phyloP scores from a whole-genome alignment of 1,140 invertebrate species.

The Probaryconus sp. region DNA sequence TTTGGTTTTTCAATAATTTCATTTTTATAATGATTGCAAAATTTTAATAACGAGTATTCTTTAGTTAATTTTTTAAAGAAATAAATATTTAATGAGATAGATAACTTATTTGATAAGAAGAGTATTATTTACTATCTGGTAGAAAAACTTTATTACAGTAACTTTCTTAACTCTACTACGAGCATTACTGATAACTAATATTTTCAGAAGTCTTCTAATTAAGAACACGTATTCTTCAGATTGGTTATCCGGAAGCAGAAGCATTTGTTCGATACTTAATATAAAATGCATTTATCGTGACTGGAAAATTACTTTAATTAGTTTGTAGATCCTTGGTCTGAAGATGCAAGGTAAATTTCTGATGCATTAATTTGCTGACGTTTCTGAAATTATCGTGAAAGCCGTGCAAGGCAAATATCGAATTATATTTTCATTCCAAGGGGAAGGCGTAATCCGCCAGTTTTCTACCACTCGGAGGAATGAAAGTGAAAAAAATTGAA shows the following conservation, averaged over 20 bases:
- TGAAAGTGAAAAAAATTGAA: constrained; percentile 63
- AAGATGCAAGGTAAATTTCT: neutral
- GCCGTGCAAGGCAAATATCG: constrained; percentile 56
- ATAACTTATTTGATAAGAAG: too few relatives aligned
- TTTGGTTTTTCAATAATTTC: too few relatives aligned
- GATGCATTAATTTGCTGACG: constrained; percentile 53
- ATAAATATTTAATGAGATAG: too few relatives aligned
- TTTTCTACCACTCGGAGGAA: constrained; percentile 54
- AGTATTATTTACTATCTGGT: too few relatives aligned
- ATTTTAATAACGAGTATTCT: too few relatives aligned
- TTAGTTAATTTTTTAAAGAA: too few relatives aligned
- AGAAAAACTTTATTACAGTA: constrained; percentile 7
- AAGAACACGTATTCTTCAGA: constrained; percentile 15
- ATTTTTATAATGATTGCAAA: too few relatives aligned
- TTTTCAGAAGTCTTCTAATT: neutral
- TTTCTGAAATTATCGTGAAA: constrained; percentile 51
- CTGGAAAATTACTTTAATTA: constrained; percentile 46
- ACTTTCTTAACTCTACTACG: too few relatives aligned
- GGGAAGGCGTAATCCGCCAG: constrained; percentile 56
- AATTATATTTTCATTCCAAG: constrained; percentile 64
- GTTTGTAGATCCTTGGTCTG: constrained; percentile 3
- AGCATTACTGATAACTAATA: constrained; percentile 12
- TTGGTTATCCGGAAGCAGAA: constrained; percentile 22
- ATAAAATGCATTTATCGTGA: constrained; percentile 27
- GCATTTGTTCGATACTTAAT: constrained; percentile 24